A percentile compares a stretch with the other conserved stretches of the same genome.
phyloP scores from a whole-genome alignment of 2,888 invertebrate genomes.

The Ashinkailepas kermadecensis region DNA sequence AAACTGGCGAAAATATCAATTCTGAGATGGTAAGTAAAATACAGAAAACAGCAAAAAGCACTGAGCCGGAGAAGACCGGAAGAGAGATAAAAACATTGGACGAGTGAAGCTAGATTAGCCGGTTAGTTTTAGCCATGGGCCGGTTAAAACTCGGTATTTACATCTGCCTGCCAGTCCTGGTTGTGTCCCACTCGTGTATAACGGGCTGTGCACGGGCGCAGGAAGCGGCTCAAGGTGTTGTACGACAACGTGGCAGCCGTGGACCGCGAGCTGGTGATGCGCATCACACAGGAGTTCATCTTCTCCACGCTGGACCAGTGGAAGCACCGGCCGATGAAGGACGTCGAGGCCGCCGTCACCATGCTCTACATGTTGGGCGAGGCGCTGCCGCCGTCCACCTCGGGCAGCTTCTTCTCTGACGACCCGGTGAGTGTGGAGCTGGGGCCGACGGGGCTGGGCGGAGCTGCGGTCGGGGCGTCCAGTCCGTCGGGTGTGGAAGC shows the following conservation, averaged over 20 bases:
- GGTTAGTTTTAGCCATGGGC: too few species aligned
- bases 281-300: constrained; percentile 38
- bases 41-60: too few species aligned
- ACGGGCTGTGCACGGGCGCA: not conserved
- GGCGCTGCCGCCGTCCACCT: constrained; percentile 42
- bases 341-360: constrained; percentile 48
- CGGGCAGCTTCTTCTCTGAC: constrained; percentile 43
- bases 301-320: constrained; percentile 43
- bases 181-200: too few species aligned
- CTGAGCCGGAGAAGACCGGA: too few species aligned
- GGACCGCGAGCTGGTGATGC: constrained; percentile 44
- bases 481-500: not conserved
- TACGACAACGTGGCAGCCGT: constrained; percentile 48
- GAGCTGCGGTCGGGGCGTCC: not conserved
- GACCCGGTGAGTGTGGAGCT: constrained; percentile 33
- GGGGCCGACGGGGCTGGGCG: too few species aligned
- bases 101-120: too few species aligned
- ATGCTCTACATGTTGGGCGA: constrained; percentile 49
- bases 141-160: too few species aligned
- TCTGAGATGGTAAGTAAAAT: too few species aligned
- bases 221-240: constrained; percentile 47
- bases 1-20: too few species aligned
- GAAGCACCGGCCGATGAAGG: constrained; percentile 43
- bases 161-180: too few species aligned
- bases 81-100: too few species aligned